Percentiles rank a stretch among this genome's conserved stretches.
Conservation (phyloP, 2,113 vertebrate species). For the Sclerurus mexicanus region DNA sequence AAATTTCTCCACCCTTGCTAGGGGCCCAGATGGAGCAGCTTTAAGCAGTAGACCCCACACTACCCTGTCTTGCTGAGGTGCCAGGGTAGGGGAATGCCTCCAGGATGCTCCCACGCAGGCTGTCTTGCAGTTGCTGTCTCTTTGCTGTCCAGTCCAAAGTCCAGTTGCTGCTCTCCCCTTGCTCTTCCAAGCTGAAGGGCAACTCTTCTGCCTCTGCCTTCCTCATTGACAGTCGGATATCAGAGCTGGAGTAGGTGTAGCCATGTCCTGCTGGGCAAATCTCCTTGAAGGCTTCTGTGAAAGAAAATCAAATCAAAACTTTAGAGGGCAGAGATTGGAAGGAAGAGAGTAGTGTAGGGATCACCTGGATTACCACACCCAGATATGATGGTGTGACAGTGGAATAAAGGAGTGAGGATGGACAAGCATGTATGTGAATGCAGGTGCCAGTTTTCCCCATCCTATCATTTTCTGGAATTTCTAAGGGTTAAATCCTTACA, state of each 20-base stretch:
- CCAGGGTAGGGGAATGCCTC: slow-evolving; percentile 6
- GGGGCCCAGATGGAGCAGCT: not conserved
- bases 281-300: slow-evolving; percentile 88
- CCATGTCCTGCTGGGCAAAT: slow-evolving; percentile 96
- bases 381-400: not conserved
- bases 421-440: not conserved
- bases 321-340: not conserved
- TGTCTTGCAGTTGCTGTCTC: slow-evolving; percentile 58
- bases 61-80: slow-evolving; percentile 55
- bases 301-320: not conserved
- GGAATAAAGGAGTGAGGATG: not conserved
- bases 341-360: not conserved
- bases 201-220: slow-evolving; percentile 85
- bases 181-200: slow-evolving; percentile 68
- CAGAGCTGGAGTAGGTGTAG: slow-evolving; percentile 90
- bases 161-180: slow-evolving; percentile 7
- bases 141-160: not conserved
- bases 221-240: slow-evolving; percentile 81
- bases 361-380: not conserved
- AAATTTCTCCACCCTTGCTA: not conserved
- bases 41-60: not conserved
- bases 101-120: slow-evolving; percentile 4
- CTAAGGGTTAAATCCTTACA: not conserved
- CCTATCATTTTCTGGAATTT: not conserved
- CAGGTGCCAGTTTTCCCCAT: not conserved